Percentiles rank a stretch among this genome's conserved stretches.
Evolutionary conservation across 2,113 vertebrate genomes (phyloP).

Genomic region (Lichenostomus cassidix): DNA sequence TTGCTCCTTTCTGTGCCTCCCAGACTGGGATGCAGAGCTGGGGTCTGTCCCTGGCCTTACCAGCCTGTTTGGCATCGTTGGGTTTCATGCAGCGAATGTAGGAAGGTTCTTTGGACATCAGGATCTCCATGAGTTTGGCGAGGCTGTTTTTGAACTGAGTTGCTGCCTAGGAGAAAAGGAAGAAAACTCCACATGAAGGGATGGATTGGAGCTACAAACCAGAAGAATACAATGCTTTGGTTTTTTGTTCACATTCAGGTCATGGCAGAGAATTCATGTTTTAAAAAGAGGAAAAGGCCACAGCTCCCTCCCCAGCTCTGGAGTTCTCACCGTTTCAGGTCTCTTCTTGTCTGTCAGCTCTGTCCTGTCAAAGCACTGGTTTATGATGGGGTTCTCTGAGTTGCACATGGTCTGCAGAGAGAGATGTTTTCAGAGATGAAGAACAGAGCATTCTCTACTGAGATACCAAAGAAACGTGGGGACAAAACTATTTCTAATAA

Average conservation of each 20-base stretch:
- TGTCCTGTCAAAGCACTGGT: conserved; percentile 87
- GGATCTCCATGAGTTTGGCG: conserved; percentile 94
- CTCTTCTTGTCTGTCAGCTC: conserved; percentile 96
- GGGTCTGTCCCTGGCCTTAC: conserved; percentile 61
- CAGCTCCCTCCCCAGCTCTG: background rate
- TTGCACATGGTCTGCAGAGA: conserved; percentile 88
- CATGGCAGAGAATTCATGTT: accelerated
- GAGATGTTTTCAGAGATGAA: background rate
- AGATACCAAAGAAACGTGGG: background rate
- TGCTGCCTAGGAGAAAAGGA: conserved; percentile 81
- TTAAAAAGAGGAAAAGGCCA: background rate
- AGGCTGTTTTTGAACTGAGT: conserved; percentile 97
- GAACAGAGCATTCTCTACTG: background rate
- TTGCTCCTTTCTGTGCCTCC: background rate
- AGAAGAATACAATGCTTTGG: background rate
- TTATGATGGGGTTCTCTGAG: conserved; percentile 92
- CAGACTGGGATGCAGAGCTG: background rate
- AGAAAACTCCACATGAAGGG: background rate
- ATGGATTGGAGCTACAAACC: background rate
- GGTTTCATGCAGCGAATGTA: conserved; percentile 98
- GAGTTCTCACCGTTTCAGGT: conserved; percentile 88
- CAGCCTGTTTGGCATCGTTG: conserved; percentile 93
- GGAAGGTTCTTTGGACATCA: conserved; percentile 97
- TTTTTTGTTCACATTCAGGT: background rate
- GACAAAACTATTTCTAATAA: background rate